Base-by-base conservation (phyloP, 2,888 invertebrate genomes). In the Cerceris ruficornis region DNA sequence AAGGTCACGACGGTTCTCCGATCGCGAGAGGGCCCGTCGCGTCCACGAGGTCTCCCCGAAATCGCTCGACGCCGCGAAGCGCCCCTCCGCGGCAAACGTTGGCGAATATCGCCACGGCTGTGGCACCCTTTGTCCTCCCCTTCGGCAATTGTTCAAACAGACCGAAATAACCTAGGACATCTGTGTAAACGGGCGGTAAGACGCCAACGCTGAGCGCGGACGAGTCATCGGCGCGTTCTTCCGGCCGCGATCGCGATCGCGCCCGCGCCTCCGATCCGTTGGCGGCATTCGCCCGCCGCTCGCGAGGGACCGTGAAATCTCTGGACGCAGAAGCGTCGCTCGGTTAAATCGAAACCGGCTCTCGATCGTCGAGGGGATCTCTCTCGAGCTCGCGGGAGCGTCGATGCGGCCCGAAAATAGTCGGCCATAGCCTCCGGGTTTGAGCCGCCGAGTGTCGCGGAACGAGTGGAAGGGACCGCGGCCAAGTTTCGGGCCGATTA, bases 91-190 rank as follows among this genome's bases (percentile, higher is more conserved):
- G 65, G 68, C 54, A 66, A 54, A 58, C 42, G 17, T 39, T 67
- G 15, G 79, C 69, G 69, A 77, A 79, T 77, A 73, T 69, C 60
- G 61, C 43, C 42, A 28, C 28, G 28, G 28, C 28, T 28, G 42
- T 8, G 50, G 39, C 62, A 68, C 73, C 68, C 74, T 71, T 69
- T 79, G 80, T 72, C 81, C 75, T 80, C 70, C 76, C 80, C 75
- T 80, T 82, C 86, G 74, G 74, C 87, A 87, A 84, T 88, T 86
- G 88, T 84, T 87, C 86, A 83, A 88, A 86, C 84, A 81, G 74
- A 82, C 82, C 72, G 81, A 84, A 86, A 87, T 84, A 86, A 80
- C 80, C 80, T 67, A 71, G 82, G 80, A 82, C 88, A 88, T 86
- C 87, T 88, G 88, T 88, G 85, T 85, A 88, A 88, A 88, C 81